phyloP scores from a whole-genome alignment of 2,113 vertebrate genomes.

The Brachionichthys hirsutus region DNA sequence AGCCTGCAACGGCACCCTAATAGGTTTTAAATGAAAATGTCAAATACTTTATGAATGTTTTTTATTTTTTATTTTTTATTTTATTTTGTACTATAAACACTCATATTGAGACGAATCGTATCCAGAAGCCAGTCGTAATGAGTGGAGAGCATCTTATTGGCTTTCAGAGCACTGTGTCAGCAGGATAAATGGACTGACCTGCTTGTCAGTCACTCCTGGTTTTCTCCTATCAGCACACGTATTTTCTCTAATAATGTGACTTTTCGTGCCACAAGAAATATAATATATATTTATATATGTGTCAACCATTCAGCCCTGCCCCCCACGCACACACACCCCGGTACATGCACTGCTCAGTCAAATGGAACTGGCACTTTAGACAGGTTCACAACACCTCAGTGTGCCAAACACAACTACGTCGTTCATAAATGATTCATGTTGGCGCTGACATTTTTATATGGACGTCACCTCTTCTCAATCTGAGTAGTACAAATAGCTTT shows the following conservation, averaged over 20 bases:
- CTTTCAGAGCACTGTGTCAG: conserved; percentile 21
- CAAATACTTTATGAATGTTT: too few species aligned
- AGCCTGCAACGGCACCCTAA: too few species aligned
- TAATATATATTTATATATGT: conserved; percentile 18
- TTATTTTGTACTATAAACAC: too few species aligned
- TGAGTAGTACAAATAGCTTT: neutral
- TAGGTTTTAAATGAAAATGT: too few species aligned
- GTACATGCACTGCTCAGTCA: conserved; percentile 19
- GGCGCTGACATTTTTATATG: neutral
- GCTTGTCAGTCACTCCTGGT: conserved; percentile 33
- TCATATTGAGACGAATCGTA: too few species aligned
- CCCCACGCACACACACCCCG: conserved; percentile 22
- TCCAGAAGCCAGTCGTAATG: too few species aligned
- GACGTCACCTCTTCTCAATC: conserved; percentile 9
- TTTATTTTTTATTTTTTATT: too few species aligned
- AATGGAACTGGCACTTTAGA: conserved; percentile 8
- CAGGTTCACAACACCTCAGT: conserved; percentile 16
- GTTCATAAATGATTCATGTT: neutral
- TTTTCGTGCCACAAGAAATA: conserved; percentile 2
- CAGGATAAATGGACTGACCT: conserved; percentile 41
- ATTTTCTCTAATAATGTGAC: conserved; percentile 12
- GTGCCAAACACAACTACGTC: neutral
- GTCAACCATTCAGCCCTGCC: conserved; percentile 34
- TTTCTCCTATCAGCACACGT: conserved; percentile 7
- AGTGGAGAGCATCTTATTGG: neutral